A percentile compares a stretch with the other conserved stretches of the same genome.
Conservation (phyloP, 2,797 vertebrate genomes). For the Gadopsis bispinosus region DNA sequence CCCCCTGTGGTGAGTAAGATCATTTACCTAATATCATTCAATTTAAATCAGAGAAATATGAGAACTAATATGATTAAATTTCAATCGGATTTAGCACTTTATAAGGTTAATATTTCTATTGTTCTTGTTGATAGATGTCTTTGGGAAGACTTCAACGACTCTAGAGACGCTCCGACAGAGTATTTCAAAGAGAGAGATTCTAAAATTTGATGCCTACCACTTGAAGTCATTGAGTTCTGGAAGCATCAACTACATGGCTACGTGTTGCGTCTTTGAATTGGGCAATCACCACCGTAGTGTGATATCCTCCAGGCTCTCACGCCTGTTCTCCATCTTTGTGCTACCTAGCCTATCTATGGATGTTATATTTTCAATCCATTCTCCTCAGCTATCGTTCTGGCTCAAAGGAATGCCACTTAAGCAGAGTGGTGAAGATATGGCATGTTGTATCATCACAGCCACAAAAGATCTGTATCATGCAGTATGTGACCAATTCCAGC, state of each 20-base stretch:
- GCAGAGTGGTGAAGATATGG: slow-evolving; percentile 67
- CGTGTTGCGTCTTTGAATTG: slow-evolving; percentile 73
- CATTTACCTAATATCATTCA: background rate
- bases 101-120: background rate
- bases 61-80: background rate
- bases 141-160: slow-evolving; percentile 78
- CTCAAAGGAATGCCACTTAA: slow-evolving; percentile 77
- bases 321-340: slow-evolving; percentile 87
- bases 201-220: slow-evolving; percentile 67
- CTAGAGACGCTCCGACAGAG: slow-evolving; percentile 88
- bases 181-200: slow-evolving; percentile 81
- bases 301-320: slow-evolving; percentile 84
- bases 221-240: slow-evolving; percentile 75
- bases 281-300: slow-evolving; percentile 40
- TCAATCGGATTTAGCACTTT: background rate
- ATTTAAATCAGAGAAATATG: background rate
- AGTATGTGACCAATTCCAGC: slow-evolving; percentile 74
- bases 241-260: slow-evolving; percentile 83
- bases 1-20: slow-evolving; percentile 71
- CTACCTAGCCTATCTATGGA: slow-evolving; percentile 79
- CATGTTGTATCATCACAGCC: slow-evolving; percentile 83
- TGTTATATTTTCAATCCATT: slow-evolving; percentile 83
- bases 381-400: slow-evolving; percentile 82
- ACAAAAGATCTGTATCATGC: slow-evolving; percentile 82
- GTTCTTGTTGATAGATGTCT: slow-evolving; percentile 77